These are phyloP conservation scores for Kradibia gibbosae DNA, from an alignment of 1,140 invertebrate genomes.

Conservation along the genomic window DNA sequence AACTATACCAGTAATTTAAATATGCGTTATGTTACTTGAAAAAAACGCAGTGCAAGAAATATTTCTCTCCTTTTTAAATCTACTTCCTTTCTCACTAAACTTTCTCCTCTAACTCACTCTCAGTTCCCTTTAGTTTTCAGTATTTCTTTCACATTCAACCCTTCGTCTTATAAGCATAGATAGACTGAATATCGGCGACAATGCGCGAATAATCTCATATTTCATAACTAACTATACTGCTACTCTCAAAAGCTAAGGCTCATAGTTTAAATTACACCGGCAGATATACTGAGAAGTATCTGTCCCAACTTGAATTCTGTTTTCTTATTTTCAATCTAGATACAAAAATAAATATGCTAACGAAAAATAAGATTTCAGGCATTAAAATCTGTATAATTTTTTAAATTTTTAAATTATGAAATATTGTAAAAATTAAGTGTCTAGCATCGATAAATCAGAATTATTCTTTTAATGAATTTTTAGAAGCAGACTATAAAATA, in stretches of 20 bases:
- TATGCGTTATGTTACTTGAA: constrained; percentile 51
- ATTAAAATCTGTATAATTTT: too few species aligned
- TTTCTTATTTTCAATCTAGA: too few species aligned
- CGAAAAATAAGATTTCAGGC: too few species aligned
- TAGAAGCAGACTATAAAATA: not conserved
- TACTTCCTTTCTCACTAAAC: too few species aligned
- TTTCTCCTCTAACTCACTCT: not conserved
- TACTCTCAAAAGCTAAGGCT: constrained; percentile 18
- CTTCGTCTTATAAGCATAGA: constrained; percentile 13
- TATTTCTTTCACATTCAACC: not conserved
- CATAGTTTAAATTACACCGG: not conserved
- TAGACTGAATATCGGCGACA: constrained; percentile 54
- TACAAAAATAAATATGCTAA: too few species aligned
- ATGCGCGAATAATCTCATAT: constrained; percentile 61
- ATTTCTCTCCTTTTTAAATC: not conserved
- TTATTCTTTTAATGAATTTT: not conserved
- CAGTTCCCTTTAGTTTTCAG: not conserved
- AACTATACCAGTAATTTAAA: constrained; percentile 52
- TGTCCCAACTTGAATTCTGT: not conserved
- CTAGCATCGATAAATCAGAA: too few species aligned
- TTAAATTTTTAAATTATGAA: too few species aligned
- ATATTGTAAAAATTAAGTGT: too few species aligned
- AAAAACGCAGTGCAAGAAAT: constrained; percentile 51
- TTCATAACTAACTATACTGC: constrained; percentile 44
- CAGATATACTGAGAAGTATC: not conserved